Evolutionary conservation across 2,888 invertebrate genomes (phyloP), one percentile per base, ranked within the genome.

Genomic region (Hirtodrosophila alboralis): DNA sequence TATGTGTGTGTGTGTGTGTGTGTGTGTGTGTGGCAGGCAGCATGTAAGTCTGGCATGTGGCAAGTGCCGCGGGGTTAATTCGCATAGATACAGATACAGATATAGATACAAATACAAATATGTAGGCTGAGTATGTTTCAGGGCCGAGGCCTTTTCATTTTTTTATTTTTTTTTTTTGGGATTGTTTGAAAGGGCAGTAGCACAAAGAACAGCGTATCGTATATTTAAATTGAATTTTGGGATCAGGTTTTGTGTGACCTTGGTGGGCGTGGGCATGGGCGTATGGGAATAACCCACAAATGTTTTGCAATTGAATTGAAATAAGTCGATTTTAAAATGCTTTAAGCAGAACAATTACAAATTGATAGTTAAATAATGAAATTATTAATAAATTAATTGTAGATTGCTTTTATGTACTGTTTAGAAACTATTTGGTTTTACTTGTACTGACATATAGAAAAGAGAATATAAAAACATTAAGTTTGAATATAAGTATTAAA

Each of bases 211-310:
- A 62, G 10, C 36, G 23, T 14, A 27, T 30, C 13, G 21, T 28
- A 43, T 63, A 47, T 21, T 54, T 54, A 14, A 28, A n/a, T n/a
- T n/a, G n/a, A n/a, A n/a, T n/a, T 45, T 60, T 44, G 8, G 13
- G 16, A 61, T 36, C 44, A 49, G 62, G 56, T 63, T 47, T 40
- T 28, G 31, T 23, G 57, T 45, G 66, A 67, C 66, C 66, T 67
- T 68, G 66, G 26, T 31, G 12, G 28, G 27, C 54, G 30, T 26
- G 12, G 13, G 13, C n/a, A 6, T 23, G 12, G 13, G 13, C n/a
- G 6, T 23, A 9, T 5, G 2, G 5, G 18, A 13, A 36, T 27
- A 60, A 30, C 14, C 44, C 12, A 43, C 28, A 23, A 8, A 13
- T 9, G 7, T 26, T 10, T 8, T 0, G 6, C 6, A 23, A 2